Evolutionary conservation across 2,888 invertebrate species (phyloP).

Genomic region (Thysanoteuthis rhombus): DNA sequence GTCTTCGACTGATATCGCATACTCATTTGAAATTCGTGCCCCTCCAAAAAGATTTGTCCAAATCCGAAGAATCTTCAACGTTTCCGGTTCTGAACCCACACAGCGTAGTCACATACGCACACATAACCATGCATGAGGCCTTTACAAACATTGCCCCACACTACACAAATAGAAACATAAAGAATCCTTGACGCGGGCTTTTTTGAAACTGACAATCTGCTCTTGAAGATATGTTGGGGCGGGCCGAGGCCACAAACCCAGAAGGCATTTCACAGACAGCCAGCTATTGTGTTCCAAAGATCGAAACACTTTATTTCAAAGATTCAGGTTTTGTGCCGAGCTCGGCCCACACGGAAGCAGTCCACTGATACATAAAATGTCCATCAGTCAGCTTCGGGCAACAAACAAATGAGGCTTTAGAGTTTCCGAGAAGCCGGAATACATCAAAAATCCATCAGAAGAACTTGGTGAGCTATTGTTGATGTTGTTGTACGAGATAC

Average conservation of each 20-base stretch:
- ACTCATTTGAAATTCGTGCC: too few relatives aligned
- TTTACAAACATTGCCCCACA: not conserved
- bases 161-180: not conserved
- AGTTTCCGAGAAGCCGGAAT: not conserved
- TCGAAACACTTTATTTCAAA: conserved; percentile 12
- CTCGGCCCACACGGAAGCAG: not conserved
- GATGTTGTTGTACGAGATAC: not conserved
- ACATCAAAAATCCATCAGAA: conserved; percentile 12
- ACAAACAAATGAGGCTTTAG: not conserved
- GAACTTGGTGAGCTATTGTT: not conserved
- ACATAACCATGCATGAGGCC: not conserved
- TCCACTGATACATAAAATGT: not conserved
- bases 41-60: too few relatives aligned
- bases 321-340: not conserved
- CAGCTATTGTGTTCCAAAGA: not conserved
- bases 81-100: too few relatives aligned
- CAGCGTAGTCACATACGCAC: not conserved
- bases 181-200: not conserved
- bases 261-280: not conserved
- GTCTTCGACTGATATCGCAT: too few relatives aligned
- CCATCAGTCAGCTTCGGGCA: not conserved
- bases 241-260: not conserved
- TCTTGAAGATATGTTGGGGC: not conserved
- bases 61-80: too few relatives aligned
- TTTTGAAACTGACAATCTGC: not conserved